Percentiles rank a stretch among this genome's conserved stretches.
Conservation (phyloP, 2,113 vertebrate genomes). For the Mungos mungo region DNA sequence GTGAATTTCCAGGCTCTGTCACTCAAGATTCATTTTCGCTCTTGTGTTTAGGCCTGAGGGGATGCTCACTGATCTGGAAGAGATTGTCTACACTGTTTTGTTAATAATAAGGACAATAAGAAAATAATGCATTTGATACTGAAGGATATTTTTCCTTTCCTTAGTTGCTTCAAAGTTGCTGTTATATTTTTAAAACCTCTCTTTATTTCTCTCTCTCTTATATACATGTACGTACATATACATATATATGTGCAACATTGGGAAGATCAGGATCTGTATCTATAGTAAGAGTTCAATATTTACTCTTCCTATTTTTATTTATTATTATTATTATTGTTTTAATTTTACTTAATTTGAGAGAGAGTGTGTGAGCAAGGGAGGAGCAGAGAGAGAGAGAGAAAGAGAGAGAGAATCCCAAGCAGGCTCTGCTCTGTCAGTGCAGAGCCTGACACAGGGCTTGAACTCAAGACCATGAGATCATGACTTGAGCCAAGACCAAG, state of each 20-base stretch:
- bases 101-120: constrained; percentile 26
- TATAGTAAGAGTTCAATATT: not conserved
- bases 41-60: constrained; percentile 61
- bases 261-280: not conserved
- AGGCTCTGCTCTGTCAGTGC: not conserved
- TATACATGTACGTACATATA: not conserved
- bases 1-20: constrained; percentile 54
- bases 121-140: constrained; percentile 21
- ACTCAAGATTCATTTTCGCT: constrained; percentile 63
- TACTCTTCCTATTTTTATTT: not conserved
- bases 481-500: not conserved
- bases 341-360: not conserved
- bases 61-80: constrained; percentile 64
- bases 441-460: not conserved
- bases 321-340: not conserved
- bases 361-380: not conserved
- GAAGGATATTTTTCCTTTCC: not conserved
- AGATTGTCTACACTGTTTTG: constrained; percentile 11
- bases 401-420: not conserved
- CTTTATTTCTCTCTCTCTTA: rapidly evolving
- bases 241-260: not conserved
- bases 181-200: not conserved
- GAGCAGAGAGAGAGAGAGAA: not conserved
- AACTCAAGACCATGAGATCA: not conserved
- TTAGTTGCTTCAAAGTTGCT: constrained; percentile 23